phyloP scores from a whole-genome alignment of 2,888 invertebrate species.

The Clusia tigrina region DNA sequence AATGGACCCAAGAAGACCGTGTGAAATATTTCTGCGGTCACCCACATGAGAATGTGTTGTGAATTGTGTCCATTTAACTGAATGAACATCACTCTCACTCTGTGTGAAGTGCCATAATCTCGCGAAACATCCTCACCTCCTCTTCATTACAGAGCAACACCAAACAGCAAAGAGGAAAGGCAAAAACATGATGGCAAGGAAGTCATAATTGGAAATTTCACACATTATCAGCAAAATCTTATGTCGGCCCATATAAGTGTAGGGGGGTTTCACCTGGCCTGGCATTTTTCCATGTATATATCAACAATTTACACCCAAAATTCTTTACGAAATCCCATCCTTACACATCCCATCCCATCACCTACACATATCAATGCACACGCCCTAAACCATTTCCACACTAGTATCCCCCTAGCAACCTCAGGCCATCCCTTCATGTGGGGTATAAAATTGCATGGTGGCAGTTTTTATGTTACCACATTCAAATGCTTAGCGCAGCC shows the following conservation, averaged over 20 bases:
- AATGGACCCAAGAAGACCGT: not conserved
- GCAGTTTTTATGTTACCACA: too few relatives aligned
- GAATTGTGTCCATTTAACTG: constrained; percentile 6
- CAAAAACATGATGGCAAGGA: constrained; percentile 14
- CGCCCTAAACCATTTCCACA: not conserved
- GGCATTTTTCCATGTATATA: not conserved
- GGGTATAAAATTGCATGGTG: too few relatives aligned
- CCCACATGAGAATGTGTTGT: not conserved
- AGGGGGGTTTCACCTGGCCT: not conserved
- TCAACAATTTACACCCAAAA: not conserved
- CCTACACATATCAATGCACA: constrained; percentile 10
- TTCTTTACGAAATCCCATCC: not conserved
- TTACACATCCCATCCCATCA: constrained; percentile 14
- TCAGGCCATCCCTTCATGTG: too few relatives aligned
- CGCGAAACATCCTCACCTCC: not conserved
- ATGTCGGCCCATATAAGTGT: not conserved
- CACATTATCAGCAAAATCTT: constrained; percentile 23
- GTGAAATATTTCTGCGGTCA: constrained; percentile 8
- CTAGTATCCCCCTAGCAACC: too few relatives aligned
- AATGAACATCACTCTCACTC: constrained; percentile 15
- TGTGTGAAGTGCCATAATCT: constrained; percentile 7
- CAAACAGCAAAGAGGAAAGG: not conserved
- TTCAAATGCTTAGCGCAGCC: too few relatives aligned
- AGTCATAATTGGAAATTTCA: constrained; percentile 31
- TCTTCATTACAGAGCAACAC: too few relatives aligned